These are phyloP conservation scores for Psilopogon haemacephalus DNA, from an alignment of 2,113 vertebrate genomes.

Conservation along the genomic window DNA sequence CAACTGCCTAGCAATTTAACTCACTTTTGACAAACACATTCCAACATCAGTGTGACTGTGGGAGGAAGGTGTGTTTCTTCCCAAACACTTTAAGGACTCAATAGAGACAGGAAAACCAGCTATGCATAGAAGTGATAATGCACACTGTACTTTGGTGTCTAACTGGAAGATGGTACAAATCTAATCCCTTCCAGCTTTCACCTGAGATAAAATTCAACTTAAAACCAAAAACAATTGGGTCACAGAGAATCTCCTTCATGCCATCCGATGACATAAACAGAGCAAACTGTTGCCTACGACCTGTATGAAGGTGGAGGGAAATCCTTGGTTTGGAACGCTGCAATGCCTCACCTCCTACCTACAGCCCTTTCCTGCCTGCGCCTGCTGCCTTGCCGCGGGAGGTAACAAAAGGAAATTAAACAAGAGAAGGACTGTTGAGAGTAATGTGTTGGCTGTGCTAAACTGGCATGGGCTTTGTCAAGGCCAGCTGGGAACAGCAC, in stretches of 20 bases:
- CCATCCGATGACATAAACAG: neutral
- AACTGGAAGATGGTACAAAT: neutral
- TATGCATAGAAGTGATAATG: neutral
- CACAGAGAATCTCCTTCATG: neutral
- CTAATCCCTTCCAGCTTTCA: neutral
- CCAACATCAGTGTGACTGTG: neutral
- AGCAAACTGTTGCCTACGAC: neutral
- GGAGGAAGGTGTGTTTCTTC: neutral
- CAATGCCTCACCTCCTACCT: neutral
- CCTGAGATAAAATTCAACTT: neutral
- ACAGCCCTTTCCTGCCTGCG: neutral
- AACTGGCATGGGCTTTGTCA: neutral
- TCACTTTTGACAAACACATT: constrained; percentile 1
- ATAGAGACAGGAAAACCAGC: neutral
- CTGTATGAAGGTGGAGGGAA: neutral
- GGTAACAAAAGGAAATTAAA: neutral
- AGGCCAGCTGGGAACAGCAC: neutral
- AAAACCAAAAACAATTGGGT: too few relatives aligned
- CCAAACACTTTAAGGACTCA: neutral
- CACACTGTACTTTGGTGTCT: neutral
- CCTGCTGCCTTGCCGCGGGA: neutral
- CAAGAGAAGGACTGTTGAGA: neutral
- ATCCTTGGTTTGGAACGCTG: neutral
- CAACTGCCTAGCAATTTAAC: neutral
- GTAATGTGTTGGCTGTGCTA: neutral